phyloP scores from a whole-genome alignment of 2,797 vertebrate species.

The Dipus sagitta region DNA sequence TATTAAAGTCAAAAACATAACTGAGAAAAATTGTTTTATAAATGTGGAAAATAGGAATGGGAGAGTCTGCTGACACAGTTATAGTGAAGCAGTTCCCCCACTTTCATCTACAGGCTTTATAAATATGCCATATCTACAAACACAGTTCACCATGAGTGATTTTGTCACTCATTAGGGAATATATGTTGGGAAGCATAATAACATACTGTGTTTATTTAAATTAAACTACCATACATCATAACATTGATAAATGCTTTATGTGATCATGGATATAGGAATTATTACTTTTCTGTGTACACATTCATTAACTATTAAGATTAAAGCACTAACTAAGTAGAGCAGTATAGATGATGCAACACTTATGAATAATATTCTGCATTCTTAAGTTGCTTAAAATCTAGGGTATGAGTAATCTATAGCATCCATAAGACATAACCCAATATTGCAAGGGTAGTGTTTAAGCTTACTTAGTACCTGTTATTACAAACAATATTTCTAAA shows the following conservation, averaged over 20 bases:
- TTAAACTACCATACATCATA: neutral
- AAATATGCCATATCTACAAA: neutral
- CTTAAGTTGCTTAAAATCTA: neutral
- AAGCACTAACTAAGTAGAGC: neutral
- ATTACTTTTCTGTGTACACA: neutral
- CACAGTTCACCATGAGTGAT: neutral
- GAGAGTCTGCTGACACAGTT: neutral
- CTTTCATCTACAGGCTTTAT: neutral
- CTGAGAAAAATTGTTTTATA: neutral
- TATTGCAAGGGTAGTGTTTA: no score
- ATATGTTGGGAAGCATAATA: neutral
- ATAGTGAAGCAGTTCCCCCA: neutral
- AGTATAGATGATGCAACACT: neutral
- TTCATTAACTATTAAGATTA: neutral
- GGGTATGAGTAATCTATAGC: neutral
- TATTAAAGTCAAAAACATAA: slow-evolving; percentile 21
- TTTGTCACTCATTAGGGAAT: neutral
- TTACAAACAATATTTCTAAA: neutral
- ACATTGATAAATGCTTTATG: neutral
- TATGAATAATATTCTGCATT: neutral
- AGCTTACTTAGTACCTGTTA: no score
- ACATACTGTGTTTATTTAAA: slow-evolving; percentile 1
- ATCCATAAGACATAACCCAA: no score
- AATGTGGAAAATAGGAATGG: neutral
- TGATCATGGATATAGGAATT: neutral